phyloP scores from a whole-genome alignment of 1,140 invertebrate species.

The Heterodera carotae region DNA sequence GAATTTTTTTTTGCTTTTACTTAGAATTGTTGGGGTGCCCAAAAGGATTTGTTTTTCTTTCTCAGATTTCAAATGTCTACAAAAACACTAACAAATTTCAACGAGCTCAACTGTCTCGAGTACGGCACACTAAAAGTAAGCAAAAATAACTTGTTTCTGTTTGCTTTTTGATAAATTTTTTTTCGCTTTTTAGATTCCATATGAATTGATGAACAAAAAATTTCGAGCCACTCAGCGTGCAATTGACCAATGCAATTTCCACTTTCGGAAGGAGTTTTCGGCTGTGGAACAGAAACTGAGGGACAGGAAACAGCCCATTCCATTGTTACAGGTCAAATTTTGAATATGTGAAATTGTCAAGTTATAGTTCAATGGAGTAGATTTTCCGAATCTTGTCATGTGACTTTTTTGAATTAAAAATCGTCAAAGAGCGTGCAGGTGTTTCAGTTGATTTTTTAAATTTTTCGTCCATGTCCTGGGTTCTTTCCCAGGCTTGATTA shows the following conservation, averaged over 20 bases:
- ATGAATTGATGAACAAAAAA: slow-evolving; percentile 95
- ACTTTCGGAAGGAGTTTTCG: slow-evolving; percentile 47
- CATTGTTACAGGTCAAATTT: slow-evolving; percentile 36
- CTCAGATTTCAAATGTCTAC: slow-evolving; percentile 32
- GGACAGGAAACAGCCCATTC: slow-evolving; percentile 36
- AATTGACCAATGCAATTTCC: slow-evolving; percentile 47
- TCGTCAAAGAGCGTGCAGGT: no score
- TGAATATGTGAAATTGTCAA: slow-evolving; percentile 24
- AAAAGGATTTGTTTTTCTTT: no score
- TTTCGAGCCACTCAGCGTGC: slow-evolving; percentile 77
- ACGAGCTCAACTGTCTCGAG: slow-evolving; percentile 35
- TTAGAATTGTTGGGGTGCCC: no score
- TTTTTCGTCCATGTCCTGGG: no score
- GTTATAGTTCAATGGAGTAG: background rate
- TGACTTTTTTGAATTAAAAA: no score
- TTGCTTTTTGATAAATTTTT: slow-evolving; percentile 25
- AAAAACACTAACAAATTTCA: slow-evolving; percentile 30
- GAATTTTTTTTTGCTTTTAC: no score
- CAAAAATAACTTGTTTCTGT: background rate
- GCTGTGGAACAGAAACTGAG: slow-evolving; percentile 42
- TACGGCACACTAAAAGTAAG: slow-evolving; percentile 32
- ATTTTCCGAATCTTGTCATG: slow-evolving; percentile 32
- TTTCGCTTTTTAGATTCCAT: slow-evolving; percentile 75
- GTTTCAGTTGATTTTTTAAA: no score
- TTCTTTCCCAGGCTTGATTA: no score